These are phyloP conservation scores for Drosophila kohkoa DNA, from an alignment of 1,140 invertebrate species.

Conservation along the genomic window DNA sequence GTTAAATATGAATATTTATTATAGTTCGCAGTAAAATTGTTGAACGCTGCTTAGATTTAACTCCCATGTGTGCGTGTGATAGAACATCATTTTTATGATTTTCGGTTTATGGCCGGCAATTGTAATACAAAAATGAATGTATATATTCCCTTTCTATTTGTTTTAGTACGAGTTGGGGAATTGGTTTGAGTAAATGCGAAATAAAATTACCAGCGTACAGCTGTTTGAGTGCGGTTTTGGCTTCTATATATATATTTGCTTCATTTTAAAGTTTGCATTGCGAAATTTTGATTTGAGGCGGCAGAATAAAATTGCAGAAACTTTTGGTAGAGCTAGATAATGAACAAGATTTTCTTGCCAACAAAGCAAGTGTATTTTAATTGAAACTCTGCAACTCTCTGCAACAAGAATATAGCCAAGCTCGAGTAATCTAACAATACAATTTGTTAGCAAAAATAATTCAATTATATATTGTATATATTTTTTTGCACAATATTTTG, in stretches of 20 bases:
- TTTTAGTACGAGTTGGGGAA: neutral
- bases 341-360: conserved; percentile 16
- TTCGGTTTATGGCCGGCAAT: neutral
- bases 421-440: conserved; percentile 42
- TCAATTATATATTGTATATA: conserved; percentile 36
- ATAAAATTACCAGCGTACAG: conserved; percentile 7
- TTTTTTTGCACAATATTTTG: conserved; percentile 29
- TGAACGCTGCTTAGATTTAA: conserved; percentile 19
- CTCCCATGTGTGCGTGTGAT: neutral
- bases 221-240: neutral
- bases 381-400: conserved; percentile 52
- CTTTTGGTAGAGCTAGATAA: conserved; percentile 3
- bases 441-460: conserved; percentile 66
- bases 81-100: conserved; percentile 6
- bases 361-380: conserved; percentile 60
- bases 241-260: conserved; percentile 4
- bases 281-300: conserved; percentile 15
- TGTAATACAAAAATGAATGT: neutral
- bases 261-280: conserved; percentile 16
- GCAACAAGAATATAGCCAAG: conserved; percentile 23
- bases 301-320: conserved; percentile 11
- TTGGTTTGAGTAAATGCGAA: neutral
- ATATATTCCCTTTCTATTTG: neutral
- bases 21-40: conserved; percentile 49
- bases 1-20: conserved; percentile 82